phyloP scores from a whole-genome alignment of 2,888 invertebrate species.

The Diloba caeruleocephala region DNA sequence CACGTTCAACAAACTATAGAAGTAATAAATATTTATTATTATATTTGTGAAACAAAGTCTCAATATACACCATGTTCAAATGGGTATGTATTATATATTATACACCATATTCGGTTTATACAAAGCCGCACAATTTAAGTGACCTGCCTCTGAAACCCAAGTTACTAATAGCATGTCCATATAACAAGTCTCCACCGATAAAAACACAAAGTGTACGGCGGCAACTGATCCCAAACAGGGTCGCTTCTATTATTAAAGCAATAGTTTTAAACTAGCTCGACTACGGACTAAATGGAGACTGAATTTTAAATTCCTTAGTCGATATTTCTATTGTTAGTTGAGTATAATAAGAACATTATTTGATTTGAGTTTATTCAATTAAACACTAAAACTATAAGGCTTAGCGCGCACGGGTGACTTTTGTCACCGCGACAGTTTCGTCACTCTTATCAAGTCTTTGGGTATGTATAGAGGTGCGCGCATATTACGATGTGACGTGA shows the following conservation, averaged over 20 bases:
- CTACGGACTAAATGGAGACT: constrained; percentile 11
- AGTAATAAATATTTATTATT: too few relatives aligned
- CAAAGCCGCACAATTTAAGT: constrained; percentile 3
- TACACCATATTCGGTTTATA: neutral
- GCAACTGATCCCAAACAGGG: constrained; percentile 4
- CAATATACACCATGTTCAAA: constrained; percentile 4
- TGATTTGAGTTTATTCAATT: neutral
- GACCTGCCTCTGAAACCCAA: constrained; percentile 1
- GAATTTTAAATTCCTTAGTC: constrained; percentile 22
- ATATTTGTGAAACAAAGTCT: too few relatives aligned
- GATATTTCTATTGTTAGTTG: constrained; percentile 2
- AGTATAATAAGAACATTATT: neutral
- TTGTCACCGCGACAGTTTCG: too few relatives aligned
- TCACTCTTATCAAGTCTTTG: too few relatives aligned
- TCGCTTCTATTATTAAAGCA: constrained; percentile 31
- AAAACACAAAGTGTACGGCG: constrained; percentile 1
- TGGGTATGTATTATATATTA: neutral
- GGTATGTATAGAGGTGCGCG: too few relatives aligned
- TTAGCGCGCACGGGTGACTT: too few relatives aligned
- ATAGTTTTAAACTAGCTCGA: constrained; percentile 17
- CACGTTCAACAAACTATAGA: too few relatives aligned
- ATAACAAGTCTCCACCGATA: neutral
- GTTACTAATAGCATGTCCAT: constrained; percentile 10
- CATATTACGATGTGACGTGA: too few relatives aligned
- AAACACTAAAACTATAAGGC: too few relatives aligned